phyloP scores from a whole-genome alignment of 92 coral and sea anemone species.

The Meandrina meandrites region DNA sequence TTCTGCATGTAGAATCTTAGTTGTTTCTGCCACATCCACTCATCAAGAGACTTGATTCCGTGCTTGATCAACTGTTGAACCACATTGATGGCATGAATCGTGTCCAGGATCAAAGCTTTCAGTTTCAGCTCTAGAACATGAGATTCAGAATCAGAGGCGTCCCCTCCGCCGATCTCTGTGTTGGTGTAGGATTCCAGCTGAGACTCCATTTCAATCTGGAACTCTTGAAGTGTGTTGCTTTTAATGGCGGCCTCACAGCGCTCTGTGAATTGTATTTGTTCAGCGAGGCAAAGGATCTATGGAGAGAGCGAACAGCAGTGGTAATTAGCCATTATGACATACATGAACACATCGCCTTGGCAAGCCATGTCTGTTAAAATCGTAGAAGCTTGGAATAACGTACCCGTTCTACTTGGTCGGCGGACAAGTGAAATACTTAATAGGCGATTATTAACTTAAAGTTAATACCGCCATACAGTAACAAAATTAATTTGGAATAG shows the following conservation, averaged over 20 bases:
- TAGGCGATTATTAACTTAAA: too few relatives aligned
- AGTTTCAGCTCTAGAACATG: slow-evolving; percentile 91
- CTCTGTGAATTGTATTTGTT: slow-evolving; percentile 96
- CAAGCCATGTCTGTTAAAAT: too few relatives aligned
- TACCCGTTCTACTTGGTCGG: too few relatives aligned
- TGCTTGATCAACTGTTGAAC: slow-evolving; percentile 83
- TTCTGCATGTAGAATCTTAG: slow-evolving; percentile 89
- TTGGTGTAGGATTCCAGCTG: slow-evolving; percentile 97
- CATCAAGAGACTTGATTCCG: slow-evolving; percentile 82
- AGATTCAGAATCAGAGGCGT: slow-evolving; percentile 69
- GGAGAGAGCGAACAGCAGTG: not conserved
- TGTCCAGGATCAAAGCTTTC: slow-evolving; percentile 93
- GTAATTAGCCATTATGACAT: not conserved
- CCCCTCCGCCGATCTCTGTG: slow-evolving; percentile 80
- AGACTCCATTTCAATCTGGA: slow-evolving; percentile 98
- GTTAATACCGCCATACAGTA: too few relatives aligned
- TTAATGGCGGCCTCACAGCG: slow-evolving; percentile 96
- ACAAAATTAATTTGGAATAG: too few relatives aligned
- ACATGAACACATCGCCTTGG: not conserved
- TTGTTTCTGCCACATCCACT: slow-evolving; percentile 99
- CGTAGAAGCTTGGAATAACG: not conserved
- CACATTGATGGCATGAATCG: slow-evolving; percentile 96
- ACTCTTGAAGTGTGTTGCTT: slow-evolving; percentile 88
- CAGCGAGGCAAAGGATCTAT: slow-evolving; percentile 96
- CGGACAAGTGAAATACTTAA: too few relatives aligned